Evolutionary conservation across 1,140 invertebrate species (phyloP), one percentile per base, ranked within the genome.

Genomic region (Paralvinella palmiformis): DNA sequence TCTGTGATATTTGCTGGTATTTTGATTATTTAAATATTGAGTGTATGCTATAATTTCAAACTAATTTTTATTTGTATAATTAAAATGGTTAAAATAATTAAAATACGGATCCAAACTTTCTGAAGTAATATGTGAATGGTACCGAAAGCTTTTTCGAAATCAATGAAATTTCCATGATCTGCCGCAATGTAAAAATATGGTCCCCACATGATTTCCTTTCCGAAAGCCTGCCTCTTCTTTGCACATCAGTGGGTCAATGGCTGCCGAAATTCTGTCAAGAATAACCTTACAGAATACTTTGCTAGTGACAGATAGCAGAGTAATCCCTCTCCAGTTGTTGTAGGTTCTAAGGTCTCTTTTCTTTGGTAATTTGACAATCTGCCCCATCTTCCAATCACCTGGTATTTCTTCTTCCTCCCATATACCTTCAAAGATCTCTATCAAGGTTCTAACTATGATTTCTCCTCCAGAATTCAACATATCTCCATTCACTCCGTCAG

Each of bases 241-340:
- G 22, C 53, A n/a, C 3, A 56, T 2, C 53, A 3, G 22, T 32
- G 22, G 29, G 55, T 32, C 55, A 31, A 57, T 2, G 29, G 27
- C 55, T 31, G 6, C 29, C 20, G 6, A 32, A 31, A 57, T 66
- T 45, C 24, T 35, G 31, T 56, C 22, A 59, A 60, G 27, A 61
- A n/a, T 1, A 20, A 66, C 53, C 29, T 22, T 66, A 36, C 55
- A 32, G 45, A 63, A 63, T 20, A 63, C 24, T 20, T 63, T 63
- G 13, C 67, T 53, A 20, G 66, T 62, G 6, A 68, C 29, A 29
- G 68, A 73, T 32, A 69, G 52, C 0, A 72, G 63, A n/a, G 59
- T 68, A 24, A 72, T 72, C 20, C 70, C 70, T 59, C 70, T 55
- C 57, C 63, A 69, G 60, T 74, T 72, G 27, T 58, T 50, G 36